Evolutionary conservation across 1,140 invertebrate species (phyloP).

Genomic region (Macrobrachium rosenbergii): DNA sequence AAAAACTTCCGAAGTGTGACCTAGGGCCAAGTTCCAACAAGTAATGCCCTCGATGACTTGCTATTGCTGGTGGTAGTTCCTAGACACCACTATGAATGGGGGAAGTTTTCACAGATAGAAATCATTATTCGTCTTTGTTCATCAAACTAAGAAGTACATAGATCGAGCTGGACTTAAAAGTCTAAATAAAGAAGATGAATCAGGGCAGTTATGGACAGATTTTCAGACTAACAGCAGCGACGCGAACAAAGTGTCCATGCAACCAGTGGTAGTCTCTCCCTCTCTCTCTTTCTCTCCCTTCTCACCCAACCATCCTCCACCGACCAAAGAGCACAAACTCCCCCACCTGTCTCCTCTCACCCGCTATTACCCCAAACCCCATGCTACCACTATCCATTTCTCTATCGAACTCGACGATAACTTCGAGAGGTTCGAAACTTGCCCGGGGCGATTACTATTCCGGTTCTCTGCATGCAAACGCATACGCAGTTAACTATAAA

Average conservation of each 20-base stretch:
- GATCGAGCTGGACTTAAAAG: no score
- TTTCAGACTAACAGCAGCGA: neutral
- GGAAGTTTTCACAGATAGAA: neutral
- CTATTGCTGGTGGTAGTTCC: neutral
- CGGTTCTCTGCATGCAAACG: neutral
- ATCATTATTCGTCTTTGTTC: neutral
- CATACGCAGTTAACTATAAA: neutral
- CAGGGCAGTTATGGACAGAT: neutral
- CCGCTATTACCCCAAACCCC: neutral
- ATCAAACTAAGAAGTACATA: no score
- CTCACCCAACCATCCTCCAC: neutral
- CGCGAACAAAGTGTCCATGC: neutral
- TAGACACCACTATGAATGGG: constrained; percentile 4
- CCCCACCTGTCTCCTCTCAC: neutral
- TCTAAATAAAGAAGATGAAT: no score
- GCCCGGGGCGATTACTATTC: no score
- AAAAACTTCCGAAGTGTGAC: no score
- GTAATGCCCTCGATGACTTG: no score
- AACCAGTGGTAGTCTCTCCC: constrained; percentile 24
- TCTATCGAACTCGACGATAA: no score
- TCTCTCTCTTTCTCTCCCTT: neutral
- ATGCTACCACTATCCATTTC: no score
- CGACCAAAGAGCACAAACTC: neutral
- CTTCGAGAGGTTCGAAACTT: no score
- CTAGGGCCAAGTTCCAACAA: no score